Conservation (phyloP, 2,888 invertebrate species). For the Acanthopleura granulata region DNA sequence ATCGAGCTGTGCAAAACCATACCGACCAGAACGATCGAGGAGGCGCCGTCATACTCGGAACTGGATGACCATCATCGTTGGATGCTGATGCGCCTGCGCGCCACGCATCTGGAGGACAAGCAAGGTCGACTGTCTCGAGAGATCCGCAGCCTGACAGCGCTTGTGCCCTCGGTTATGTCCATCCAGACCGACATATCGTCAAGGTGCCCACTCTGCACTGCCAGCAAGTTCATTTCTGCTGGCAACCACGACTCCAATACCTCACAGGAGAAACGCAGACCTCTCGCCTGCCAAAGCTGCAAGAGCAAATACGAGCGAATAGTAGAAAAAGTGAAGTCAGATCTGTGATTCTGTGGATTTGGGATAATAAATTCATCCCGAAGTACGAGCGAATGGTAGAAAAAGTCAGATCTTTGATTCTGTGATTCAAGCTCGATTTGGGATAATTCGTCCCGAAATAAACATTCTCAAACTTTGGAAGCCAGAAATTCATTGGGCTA, state of each 20-base stretch:
- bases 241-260: background rate
- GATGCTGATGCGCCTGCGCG: constrained; percentile 7
- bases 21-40: constrained; percentile 12
- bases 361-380: too few relatives aligned
- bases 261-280: background rate
- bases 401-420: background rate
- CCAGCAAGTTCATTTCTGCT: constrained; percentile 9
- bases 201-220: constrained; percentile 8
- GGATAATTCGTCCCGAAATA: too few relatives aligned
- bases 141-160: constrained; percentile 5
- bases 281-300: constrained; percentile 3
- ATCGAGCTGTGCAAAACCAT: constrained; percentile 13
- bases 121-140: background rate
- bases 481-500: too few relatives aligned
- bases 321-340: constrained; percentile 4
- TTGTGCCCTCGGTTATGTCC: constrained; percentile 13
- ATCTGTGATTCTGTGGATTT: background rate
- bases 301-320: background rate
- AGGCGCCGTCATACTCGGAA: background rate
- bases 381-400: background rate
- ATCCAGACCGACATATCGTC: constrained; percentile 14
- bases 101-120: background rate
- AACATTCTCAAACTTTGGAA: too few relatives aligned
- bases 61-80: constrained; percentile 12
- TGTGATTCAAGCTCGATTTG: too few relatives aligned